A percentile compares a stretch with the other conserved stretches of the same genome.
phyloP scores from a whole-genome alignment of 92 coral and sea anemone species.

The Meandrina meandrites region DNA sequence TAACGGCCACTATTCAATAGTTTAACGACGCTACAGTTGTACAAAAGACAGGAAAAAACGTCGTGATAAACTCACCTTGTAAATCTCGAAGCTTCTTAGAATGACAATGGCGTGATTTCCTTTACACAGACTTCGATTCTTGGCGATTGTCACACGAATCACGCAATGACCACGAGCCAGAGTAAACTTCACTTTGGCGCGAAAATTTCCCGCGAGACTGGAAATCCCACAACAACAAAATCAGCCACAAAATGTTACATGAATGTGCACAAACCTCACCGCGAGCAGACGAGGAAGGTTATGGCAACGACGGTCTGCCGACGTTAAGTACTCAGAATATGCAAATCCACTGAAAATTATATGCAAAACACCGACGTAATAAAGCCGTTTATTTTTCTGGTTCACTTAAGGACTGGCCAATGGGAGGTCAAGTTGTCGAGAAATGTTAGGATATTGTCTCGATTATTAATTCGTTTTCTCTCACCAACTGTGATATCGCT shows the following conservation, averaged over 20 bases:
- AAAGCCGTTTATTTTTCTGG: background rate
- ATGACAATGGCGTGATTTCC: slow-evolving; percentile 13
- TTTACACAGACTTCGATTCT: background rate
- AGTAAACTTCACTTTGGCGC: background rate
- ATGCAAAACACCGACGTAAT: slow-evolving; percentile 29
- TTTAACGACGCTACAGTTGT: background rate
- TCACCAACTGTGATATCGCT: slow-evolving; percentile 11
- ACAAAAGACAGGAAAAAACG: slow-evolving; percentile 9
- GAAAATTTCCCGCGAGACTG: background rate
- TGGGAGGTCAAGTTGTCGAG: background rate
- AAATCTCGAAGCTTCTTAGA: background rate
- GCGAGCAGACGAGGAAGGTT: slow-evolving; percentile 5
- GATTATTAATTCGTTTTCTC: slow-evolving; percentile 5
- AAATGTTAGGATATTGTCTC: slow-evolving; percentile 16
- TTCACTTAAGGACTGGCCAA: slow-evolving; percentile 25
- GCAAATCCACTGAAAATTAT: slow-evolving; percentile 14
- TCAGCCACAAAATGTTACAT: background rate
- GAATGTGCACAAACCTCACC: background rate
- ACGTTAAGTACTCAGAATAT: slow-evolving; percentile 8
- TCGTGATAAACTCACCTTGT: slow-evolving; percentile 21
- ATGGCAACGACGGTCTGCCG: slow-evolving; percentile 5
- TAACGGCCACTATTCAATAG: background rate
- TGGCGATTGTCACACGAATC: slow-evolving; percentile 28
- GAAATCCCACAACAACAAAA: background rate
- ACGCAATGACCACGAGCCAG: slow-evolving; percentile 7